Evolutionary conservation across 2,888 invertebrate genomes (phyloP).

Genomic region (Prionchulus punctatus): DNA sequence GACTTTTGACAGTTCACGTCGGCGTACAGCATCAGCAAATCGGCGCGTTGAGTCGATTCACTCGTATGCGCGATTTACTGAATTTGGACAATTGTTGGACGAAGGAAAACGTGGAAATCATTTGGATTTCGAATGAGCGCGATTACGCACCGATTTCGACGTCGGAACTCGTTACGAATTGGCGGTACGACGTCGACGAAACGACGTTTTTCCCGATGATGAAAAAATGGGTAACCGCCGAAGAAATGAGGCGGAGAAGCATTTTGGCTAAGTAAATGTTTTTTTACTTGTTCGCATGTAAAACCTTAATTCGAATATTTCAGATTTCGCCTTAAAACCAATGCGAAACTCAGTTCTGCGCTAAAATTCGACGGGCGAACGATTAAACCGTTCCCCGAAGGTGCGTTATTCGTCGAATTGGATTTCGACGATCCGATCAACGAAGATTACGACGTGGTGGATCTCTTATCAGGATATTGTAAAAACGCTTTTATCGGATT

Average conservation of each 20-base stretch:
- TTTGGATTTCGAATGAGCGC: not conserved
- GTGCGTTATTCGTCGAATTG: too few relatives aligned
- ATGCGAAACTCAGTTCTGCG: too few relatives aligned
- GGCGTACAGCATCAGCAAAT: not conserved
- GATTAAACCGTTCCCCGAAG: too few relatives aligned
- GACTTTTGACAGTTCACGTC: not conserved
- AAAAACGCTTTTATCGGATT: conserved; percentile 16
- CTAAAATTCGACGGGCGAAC: too few relatives aligned
- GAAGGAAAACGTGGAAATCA: not conserved
- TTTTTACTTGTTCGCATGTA: not conserved
- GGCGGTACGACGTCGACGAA: not conserved
- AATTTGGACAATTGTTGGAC: not conserved
- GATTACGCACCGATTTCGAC: not conserved
- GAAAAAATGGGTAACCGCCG: not conserved
- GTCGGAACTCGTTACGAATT: not conserved
- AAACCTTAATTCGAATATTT: not conserved
- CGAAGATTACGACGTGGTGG: not conserved
- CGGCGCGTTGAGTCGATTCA: not conserved
- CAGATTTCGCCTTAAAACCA: not conserved
- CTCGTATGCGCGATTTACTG: not conserved
- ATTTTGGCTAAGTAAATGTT: not conserved
- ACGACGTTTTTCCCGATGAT: not conserved
- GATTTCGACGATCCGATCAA: not conserved
- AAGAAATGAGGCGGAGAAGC: not conserved
- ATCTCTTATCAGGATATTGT: not conserved